Evolutionary conservation across 2,113 vertebrate genomes (phyloP).

Genomic region (Triplophysa tibetana): DNA sequence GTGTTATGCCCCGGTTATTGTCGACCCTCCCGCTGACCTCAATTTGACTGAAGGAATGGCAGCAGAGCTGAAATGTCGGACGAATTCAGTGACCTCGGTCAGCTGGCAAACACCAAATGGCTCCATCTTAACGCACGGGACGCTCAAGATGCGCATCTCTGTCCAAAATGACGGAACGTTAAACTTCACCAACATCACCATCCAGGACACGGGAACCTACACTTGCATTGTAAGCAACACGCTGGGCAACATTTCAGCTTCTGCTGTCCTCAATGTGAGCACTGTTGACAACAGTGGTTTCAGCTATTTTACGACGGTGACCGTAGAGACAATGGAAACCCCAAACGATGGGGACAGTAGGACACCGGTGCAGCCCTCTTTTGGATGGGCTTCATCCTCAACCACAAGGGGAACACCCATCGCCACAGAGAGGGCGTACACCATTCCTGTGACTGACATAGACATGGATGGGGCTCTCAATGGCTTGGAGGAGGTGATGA

Average conservation of each 20-base stretch:
- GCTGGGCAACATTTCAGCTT: slow-evolving; percentile 94
- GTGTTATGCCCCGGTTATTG: slow-evolving; percentile 92
- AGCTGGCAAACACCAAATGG: slow-evolving; percentile 96
- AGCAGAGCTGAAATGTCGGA: slow-evolving; percentile 93
- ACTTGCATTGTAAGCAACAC: slow-evolving; percentile 98
- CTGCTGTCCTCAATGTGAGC: slow-evolving; percentile 92
- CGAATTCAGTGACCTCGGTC: slow-evolving; percentile 91
- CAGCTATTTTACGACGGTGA: slow-evolving; percentile 96
- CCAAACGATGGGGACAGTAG: slow-evolving; percentile 84
- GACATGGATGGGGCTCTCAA: slow-evolving; percentile 70
- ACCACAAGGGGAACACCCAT: slow-evolving; percentile 90
- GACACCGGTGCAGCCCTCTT: slow-evolving; percentile 84
- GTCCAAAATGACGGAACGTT: slow-evolving; percentile 94
- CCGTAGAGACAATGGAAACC: slow-evolving; percentile 93
- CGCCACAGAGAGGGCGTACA: slow-evolving; percentile 91
- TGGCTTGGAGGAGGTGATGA: slow-evolving; percentile 78
- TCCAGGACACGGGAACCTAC: slow-evolving; percentile 95
- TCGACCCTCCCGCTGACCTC: slow-evolving; percentile 88
- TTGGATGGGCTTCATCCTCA: slow-evolving; percentile 91
- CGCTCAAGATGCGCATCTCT: slow-evolving; percentile 88
- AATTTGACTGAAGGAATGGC: slow-evolving; percentile 86
- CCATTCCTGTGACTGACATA: slow-evolving; percentile 87
- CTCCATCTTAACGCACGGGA: slow-evolving; percentile 91
- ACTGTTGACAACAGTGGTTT: slow-evolving; percentile 88
- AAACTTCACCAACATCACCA: slow-evolving; percentile 92